Conservation (phyloP, 2,113 vertebrate species). For the Corythaixoides concolor region DNA sequence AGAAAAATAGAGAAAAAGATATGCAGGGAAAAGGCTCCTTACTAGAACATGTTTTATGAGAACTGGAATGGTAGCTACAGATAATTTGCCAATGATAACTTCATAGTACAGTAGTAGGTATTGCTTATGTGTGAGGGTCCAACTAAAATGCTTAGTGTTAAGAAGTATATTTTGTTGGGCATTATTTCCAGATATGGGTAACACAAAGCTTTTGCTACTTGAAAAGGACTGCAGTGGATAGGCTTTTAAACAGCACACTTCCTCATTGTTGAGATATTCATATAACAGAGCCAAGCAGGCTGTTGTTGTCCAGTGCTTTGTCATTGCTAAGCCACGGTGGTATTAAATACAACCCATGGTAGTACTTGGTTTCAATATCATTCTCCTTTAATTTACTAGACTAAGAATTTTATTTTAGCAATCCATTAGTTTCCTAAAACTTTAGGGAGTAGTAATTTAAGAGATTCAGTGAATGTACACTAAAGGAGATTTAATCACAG, state of each 20-base stretch:
- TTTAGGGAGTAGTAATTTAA: background rate
- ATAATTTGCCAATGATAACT: background rate
- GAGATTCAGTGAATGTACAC: background rate
- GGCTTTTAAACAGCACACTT: background rate
- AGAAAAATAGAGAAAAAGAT: background rate
- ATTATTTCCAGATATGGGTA: background rate
- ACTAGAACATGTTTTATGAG: rapidly evolving
- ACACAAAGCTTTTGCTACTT: background rate
- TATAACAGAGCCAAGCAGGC: background rate
- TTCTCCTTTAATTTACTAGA: background rate
- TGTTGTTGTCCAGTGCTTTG: background rate
- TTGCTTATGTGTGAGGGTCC: background rate
- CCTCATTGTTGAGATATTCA: background rate
- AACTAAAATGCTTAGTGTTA: background rate
- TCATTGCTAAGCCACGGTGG: background rate
- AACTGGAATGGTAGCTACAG: background rate
- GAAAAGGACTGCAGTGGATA: background rate
- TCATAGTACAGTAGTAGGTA: background rate
- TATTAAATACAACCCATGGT: background rate
- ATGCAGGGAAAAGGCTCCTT: background rate
- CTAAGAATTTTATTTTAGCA: background rate
- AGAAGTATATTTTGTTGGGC: background rate
- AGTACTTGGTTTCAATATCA: background rate
- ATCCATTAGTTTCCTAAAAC: background rate
- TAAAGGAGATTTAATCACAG: background rate